Percentiles rank a stretch among this genome's conserved stretches.
phyloP scores from a whole-genome alignment of 1,140 invertebrate genomes.

The Thaumetopoea pityocampa region DNA sequence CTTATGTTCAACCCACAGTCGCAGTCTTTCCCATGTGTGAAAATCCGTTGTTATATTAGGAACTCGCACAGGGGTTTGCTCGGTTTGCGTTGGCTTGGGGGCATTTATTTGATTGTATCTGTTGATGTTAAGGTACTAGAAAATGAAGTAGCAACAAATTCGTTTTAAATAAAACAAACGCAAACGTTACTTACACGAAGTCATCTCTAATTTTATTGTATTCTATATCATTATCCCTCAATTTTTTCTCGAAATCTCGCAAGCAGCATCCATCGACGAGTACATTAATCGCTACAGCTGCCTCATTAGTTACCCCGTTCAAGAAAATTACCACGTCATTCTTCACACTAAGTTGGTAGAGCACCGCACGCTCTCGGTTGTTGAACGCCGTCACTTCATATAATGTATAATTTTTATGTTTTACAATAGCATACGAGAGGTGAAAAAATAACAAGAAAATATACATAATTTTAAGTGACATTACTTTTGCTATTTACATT shows the following conservation, averaged over 20 bases:
- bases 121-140: too few relatives aligned
- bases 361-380: slow-evolving; percentile 32
- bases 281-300: slow-evolving; percentile 43
- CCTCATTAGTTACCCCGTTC: slow-evolving; percentile 56
- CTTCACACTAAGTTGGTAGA: slow-evolving; percentile 37
- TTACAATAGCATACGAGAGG: neutral
- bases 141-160: too few relatives aligned
- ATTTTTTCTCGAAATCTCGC: slow-evolving; percentile 33
- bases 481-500: slow-evolving; percentile 4
- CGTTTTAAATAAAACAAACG: neutral
- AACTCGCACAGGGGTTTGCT: neutral
- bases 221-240: slow-evolving; percentile 34
- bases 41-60: slow-evolving; percentile 22
- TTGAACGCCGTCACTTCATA: slow-evolving; percentile 55
- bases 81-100: neutral
- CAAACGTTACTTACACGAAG: slow-evolving; percentile 17
- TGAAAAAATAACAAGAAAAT: slow-evolving; percentile 4
- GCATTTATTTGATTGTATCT: too few relatives aligned
- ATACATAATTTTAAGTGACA: neutral
- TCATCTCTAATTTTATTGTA: slow-evolving; percentile 20
- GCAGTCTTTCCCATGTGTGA: slow-evolving; percentile 33
- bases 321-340: slow-evolving; percentile 36
- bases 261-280: slow-evolving; percentile 27
- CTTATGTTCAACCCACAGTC: slow-evolving; percentile 28
- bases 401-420: slow-evolving; percentile 27